Conservation (phyloP, 1,140 invertebrate genomes). For the Octopus sinensis region DNA sequence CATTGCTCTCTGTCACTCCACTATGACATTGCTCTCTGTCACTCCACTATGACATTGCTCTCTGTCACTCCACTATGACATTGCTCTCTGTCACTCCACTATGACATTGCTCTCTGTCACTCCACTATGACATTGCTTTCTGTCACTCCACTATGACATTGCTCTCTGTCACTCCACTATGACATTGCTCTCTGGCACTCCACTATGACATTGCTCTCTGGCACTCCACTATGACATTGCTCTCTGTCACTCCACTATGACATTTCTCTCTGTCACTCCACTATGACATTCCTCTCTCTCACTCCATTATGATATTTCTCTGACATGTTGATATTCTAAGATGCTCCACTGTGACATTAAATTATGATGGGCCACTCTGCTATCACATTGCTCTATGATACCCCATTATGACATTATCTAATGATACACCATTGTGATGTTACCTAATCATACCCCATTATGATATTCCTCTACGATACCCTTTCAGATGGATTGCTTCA, state of each 20-base stretch:
- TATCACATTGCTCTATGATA: not conserved
- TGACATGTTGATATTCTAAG: too few species aligned
- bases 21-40: not conserved
- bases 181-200: not conserved
- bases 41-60: too few species aligned
- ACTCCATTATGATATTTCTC: too few species aligned
- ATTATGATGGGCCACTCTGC: not conserved
- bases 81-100: not conserved
- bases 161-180: not conserved
- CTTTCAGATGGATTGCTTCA: slow-evolving; percentile 50
- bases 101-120: not conserved
- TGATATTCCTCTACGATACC: not conserved
- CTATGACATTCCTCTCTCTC: too few species aligned
- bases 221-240: not conserved
- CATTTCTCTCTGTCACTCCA: not conserved
- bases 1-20: not conserved
- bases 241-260: not conserved
- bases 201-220: not conserved
- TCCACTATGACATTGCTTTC: not conserved
- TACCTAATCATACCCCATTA: too few species aligned
- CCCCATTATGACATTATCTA: not conserved
- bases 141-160: too few species aligned
- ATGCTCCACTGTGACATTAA: too few species aligned
- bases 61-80: too few species aligned
- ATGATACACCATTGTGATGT: not conserved